Conservation (phyloP, 2,888 invertebrate genomes). For the Notocelia uddmanniana region DNA sequence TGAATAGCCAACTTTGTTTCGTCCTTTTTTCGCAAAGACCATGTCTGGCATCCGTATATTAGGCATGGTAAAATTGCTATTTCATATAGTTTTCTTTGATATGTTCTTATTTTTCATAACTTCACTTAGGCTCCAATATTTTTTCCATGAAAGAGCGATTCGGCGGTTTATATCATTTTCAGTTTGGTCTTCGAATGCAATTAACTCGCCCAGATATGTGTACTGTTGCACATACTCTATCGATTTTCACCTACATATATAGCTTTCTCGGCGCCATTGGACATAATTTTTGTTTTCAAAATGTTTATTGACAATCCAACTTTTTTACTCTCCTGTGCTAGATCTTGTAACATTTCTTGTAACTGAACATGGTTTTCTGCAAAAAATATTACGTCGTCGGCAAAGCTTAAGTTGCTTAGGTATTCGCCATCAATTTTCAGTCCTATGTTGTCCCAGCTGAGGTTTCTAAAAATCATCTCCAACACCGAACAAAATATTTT, state of each 20-base stretch:
- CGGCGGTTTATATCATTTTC: not conserved
- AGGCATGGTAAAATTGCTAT: not conserved
- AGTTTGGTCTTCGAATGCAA: not conserved
- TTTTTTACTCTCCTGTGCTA: slow-evolving; percentile 1
- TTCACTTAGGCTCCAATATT: not conserved
- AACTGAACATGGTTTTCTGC: not conserved
- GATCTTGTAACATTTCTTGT: not conserved
- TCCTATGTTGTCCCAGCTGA: not conserved
- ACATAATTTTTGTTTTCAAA: slow-evolving; percentile 3
- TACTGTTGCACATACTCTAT: not conserved
- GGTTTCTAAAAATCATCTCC: slow-evolving; percentile 10
- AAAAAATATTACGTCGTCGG: not conserved
- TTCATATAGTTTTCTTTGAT: not conserved
- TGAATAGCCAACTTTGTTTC: slow-evolving; percentile 2
- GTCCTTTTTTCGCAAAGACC: not conserved
- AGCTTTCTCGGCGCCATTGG: not conserved
- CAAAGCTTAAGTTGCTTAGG: not conserved
- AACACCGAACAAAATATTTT: not conserved
- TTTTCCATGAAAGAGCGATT: not conserved
- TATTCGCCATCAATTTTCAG: too few species aligned
- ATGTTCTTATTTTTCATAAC: not conserved
- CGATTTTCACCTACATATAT: not conserved
- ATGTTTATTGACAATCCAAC: not conserved
- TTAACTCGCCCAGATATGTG: not conserved
- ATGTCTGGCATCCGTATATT: not conserved